phyloP scores from a whole-genome alignment of 2,888 invertebrate genomes.

The Tanypteryx hageni region DNA sequence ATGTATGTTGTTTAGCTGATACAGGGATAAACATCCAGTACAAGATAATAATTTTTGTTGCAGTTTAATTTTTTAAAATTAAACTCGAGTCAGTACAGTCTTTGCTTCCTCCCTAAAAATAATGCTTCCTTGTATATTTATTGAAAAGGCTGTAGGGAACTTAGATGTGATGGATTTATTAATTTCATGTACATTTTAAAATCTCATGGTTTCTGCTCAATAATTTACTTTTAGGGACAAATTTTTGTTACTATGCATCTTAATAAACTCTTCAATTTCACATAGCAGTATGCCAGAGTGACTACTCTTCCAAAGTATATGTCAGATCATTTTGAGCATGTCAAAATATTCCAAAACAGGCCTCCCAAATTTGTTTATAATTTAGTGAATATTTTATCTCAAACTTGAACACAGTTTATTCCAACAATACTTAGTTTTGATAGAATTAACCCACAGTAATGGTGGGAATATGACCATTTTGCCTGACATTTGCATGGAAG shows the following conservation, averaged over 20 bases:
- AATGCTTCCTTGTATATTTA: constrained; percentile 51
- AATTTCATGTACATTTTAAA: constrained; percentile 12
- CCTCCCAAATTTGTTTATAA: constrained; percentile 38
- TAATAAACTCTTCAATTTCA: neutral
- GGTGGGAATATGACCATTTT: constrained; percentile 59
- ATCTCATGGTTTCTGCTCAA: no score
- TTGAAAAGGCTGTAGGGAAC: constrained; percentile 42
- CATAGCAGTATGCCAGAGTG: constrained; percentile 49
- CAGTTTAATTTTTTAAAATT: neutral
- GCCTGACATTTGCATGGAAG: constrained; percentile 61
- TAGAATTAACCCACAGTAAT: constrained; percentile 44
- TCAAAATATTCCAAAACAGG: constrained; percentile 50
- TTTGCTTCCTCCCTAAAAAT: constrained; percentile 45
- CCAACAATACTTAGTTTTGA: constrained; percentile 55
- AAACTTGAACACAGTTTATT: constrained; percentile 3
- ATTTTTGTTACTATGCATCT: constrained; percentile 9
- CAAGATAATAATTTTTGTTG: neutral
- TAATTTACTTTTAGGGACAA: neutral
- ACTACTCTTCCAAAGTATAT: constrained; percentile 15
- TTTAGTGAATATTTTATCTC: constrained; percentile 40
- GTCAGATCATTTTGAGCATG: constrained; percentile 14
- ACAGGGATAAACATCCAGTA: neutral
- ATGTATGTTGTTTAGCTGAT: neutral
- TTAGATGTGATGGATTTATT: constrained; percentile 34
- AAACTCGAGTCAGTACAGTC: constrained; percentile 30